Conservation (phyloP, 2,113 vertebrate genomes). For the Dasyornis broadbenti region DNA sequence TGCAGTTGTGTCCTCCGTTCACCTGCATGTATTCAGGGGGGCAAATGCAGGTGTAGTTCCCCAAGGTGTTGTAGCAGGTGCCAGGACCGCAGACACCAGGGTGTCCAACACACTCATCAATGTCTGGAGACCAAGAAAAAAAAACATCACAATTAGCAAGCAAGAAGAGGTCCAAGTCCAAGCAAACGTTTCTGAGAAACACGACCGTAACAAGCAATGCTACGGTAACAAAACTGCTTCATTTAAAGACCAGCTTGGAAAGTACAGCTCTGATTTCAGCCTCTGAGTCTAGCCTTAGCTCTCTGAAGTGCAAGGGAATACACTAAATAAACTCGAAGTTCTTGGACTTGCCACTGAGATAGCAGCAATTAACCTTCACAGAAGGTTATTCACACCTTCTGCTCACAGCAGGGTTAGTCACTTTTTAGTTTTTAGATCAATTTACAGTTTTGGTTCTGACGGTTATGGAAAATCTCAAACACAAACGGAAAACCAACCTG, state of each 20-base stretch:
- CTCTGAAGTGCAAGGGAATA: background rate
- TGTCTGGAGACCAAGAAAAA: slow-evolving; percentile 56
- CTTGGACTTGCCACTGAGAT: background rate
- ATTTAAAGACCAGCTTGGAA: background rate
- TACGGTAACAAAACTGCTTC: background rate
- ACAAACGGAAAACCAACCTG: background rate
- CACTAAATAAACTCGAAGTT: background rate
- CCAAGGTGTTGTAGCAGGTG: slow-evolving; percentile 85
- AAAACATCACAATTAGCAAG: background rate
- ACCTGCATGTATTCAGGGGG: slow-evolving; percentile 85
- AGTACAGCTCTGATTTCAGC: background rate
- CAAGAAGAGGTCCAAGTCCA: background rate
- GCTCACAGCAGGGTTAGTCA: background rate
- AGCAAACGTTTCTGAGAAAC: background rate
- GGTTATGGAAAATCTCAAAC: background rate
- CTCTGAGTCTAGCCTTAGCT: background rate
- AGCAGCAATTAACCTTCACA: background rate
- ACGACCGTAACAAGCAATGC: rapidly evolving
- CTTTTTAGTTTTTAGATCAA: background rate
- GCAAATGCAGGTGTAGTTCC: slow-evolving; percentile 86
- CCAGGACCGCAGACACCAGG: slow-evolving; percentile 81
- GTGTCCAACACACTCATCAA: slow-evolving; percentile 79
- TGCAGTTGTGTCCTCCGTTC: slow-evolving; percentile 82
- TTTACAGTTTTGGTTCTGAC: background rate
- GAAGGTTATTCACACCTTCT: background rate